Evolutionary conservation across 1,140 invertebrate genomes (phyloP).

Genomic region (Vollenhovia emeryi): DNA sequence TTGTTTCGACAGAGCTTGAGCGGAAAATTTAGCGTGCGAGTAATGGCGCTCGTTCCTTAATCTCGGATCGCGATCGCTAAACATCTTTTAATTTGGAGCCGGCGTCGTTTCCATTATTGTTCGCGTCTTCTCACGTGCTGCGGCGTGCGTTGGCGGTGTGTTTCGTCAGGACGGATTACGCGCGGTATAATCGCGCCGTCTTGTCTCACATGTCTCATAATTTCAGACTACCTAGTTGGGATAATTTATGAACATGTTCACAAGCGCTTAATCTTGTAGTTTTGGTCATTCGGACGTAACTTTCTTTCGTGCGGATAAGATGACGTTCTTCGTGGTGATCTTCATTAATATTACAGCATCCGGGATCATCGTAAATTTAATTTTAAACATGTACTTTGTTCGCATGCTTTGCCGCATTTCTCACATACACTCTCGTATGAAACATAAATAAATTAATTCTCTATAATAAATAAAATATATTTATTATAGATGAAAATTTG

Average conservation of each 20-base stretch:
- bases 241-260: slow-evolving; percentile 23
- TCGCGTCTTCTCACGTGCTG: slow-evolving; percentile 62
- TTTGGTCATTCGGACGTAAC: background rate
- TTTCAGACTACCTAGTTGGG: slow-evolving; percentile 12
- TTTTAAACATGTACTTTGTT: background rate
- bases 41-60: slow-evolving; percentile 36
- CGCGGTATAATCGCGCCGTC: slow-evolving; percentile 26
- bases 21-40: slow-evolving; percentile 50
- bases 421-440: background rate
- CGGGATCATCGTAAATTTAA: background rate
- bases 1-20: slow-evolving; percentile 53
- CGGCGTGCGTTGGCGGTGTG: background rate
- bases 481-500: background rate
- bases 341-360: slow-evolving; percentile 4
- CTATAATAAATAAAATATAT: slow-evolving; percentile 3
- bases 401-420: background rate
- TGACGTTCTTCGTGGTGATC: background rate
- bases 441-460: too few species aligned
- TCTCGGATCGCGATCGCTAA: slow-evolving; percentile 50
- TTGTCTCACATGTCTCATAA: slow-evolving; percentile 33
- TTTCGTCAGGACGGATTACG: slow-evolving; percentile 66
- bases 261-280: slow-evolving; percentile 16
- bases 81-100: slow-evolving; percentile 27
- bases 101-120: slow-evolving; percentile 63
- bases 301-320: background rate